Evolutionary conservation across 1,140 invertebrate species (phyloP).

Genomic region (Trichogramma pretiosum): DNA sequence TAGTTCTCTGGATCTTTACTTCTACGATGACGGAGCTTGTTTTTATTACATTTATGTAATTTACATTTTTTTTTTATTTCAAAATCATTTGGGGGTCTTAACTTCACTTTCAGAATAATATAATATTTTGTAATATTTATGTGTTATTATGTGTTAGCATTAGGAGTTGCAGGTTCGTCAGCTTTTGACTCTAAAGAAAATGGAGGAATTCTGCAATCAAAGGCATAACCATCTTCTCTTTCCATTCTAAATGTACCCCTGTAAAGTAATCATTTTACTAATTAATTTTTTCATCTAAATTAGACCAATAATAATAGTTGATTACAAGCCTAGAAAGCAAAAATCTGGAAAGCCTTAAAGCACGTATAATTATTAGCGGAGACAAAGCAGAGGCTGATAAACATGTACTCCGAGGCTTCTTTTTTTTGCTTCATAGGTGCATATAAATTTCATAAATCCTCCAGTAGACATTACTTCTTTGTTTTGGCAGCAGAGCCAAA

Average conservation of each 20-base stretch:
- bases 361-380: neutral
- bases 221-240: constrained; percentile 88
- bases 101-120: too few relatives aligned
- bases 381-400: neutral
- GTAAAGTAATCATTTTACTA: constrained; percentile 22
- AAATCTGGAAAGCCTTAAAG: neutral
- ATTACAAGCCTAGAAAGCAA: neutral
- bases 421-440: too few relatives aligned
- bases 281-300: neutral
- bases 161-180: constrained; percentile 50
- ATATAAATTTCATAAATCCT: too few relatives aligned
- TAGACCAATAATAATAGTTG: constrained; percentile 7
- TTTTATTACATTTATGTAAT: too few relatives aligned
- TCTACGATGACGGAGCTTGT: too few relatives aligned
- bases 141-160: constrained; percentile 26
- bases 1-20: too few relatives aligned
- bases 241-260: constrained; percentile 96
- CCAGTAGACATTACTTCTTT: too few relatives aligned
- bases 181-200: constrained; percentile 91
- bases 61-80: too few relatives aligned
- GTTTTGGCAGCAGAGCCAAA: too few relatives aligned
- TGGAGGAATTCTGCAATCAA: constrained; percentile 93
- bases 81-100: too few relatives aligned
- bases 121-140: too few relatives aligned
- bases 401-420: too few relatives aligned